Evolutionary conservation across 1,140 invertebrate species (phyloP).

Genomic region (Trichogramma pretiosum): DNA sequence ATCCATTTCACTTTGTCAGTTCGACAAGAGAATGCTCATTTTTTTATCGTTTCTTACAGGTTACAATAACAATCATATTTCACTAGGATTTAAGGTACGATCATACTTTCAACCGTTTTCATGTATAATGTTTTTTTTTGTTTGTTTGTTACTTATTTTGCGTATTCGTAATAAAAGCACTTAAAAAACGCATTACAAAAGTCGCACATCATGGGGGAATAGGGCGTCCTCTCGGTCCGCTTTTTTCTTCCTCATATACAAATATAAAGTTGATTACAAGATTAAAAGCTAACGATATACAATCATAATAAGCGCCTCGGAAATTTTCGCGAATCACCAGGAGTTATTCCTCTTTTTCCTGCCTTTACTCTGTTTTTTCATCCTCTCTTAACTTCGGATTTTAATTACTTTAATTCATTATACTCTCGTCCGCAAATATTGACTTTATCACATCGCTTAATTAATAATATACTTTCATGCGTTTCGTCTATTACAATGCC

Average conservation of each 20-base stretch:
- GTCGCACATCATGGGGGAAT: too few species aligned
- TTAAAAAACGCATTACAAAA: constrained; percentile 7
- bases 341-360: neutral
- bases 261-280: neutral
- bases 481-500: constrained; percentile 1
- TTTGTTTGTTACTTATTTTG: too few species aligned
- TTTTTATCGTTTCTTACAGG: neutral
- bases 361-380: neutral
- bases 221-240: too few species aligned
- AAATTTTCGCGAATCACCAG: constrained; percentile 13
- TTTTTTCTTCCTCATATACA: too few species aligned
- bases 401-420: neutral
- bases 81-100: too few species aligned
- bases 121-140: neutral
- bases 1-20: neutral
- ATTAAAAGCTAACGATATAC: constrained; percentile 9
- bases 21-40: neutral
- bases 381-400: too few species aligned
- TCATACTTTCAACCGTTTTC: constrained; percentile 10
- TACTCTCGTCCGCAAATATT: constrained; percentile 9
- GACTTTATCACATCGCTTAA: constrained; percentile 19
- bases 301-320: constrained; percentile 16
- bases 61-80: constrained; percentile 10
- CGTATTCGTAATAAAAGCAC: too few species aligned
- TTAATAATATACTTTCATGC: constrained; percentile 11